These are phyloP conservation scores for Spilarctia lutea DNA, from an alignment of 2,888 invertebrate species.

Conservation along the genomic window DNA sequence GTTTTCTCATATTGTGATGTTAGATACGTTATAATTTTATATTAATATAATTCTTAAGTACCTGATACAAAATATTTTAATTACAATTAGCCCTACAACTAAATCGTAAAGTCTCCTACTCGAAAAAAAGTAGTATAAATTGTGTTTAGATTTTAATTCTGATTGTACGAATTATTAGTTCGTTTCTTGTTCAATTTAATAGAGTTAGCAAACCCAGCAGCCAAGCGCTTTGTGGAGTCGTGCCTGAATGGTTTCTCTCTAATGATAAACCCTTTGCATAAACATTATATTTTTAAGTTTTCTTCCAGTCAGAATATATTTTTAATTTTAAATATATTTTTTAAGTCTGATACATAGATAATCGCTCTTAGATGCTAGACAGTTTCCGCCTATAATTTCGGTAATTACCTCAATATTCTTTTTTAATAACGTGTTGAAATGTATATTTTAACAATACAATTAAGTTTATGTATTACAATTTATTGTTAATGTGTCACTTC, in stretches of 20 bases:
- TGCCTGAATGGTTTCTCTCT: neutral
- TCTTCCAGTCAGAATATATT: neutral
- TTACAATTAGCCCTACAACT: too few species aligned
- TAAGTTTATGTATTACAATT: constrained; percentile 3
- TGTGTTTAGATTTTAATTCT: too few species aligned
- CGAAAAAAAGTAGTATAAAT: too few species aligned
- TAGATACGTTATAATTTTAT: neutral
- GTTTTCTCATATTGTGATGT: neutral
- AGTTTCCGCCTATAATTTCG: neutral
- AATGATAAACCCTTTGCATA: neutral
- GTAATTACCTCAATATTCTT: neutral
- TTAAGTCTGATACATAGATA: neutral
- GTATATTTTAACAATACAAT: constrained; percentile 20
- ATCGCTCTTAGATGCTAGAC: neutral
- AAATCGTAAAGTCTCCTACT: too few species aligned
- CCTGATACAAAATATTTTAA: too few species aligned
- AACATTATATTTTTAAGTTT: neutral
- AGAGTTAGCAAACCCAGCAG: neutral
- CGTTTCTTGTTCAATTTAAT: neutral
- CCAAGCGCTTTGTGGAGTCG: too few species aligned
- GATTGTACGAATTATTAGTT: too few species aligned
- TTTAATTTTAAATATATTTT: neutral
- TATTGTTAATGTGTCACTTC: neutral
- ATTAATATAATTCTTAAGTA: too few species aligned
- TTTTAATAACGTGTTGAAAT: neutral